Evolutionary conservation across 2,797 vertebrate species (phyloP), one percentile per base, ranked within the genome.

Genomic region (Falco peregrinus): DNA sequence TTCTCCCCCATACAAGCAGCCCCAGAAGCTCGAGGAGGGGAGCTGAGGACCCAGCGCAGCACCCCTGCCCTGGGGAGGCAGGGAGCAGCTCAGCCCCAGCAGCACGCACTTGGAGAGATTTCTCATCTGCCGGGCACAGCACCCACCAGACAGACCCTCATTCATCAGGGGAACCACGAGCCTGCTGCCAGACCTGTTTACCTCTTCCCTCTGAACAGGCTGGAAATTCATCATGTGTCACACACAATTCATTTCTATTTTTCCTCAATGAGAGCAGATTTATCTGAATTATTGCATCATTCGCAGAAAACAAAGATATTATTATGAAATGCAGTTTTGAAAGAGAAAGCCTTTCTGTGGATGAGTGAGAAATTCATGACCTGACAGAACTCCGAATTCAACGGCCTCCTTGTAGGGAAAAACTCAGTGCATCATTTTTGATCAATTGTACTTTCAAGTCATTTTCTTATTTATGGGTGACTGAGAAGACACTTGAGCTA

Each of bases 401-500:
- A 91, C 24, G 70, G 70, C 31, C 76, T 90, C 85, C 80, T 93
- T 84, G 71, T 84, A 59, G 73, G 70, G 25, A 63, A 91, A 78
- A 78, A 61, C 90, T 70, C 74, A 54, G 5, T 90, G 68, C 75
- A 77, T 93, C 84, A 50, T 57, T 91, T 84, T 88, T 97, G 87
- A 96, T 87, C 81, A 93, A 74, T 48, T 85, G 77, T 71, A 82
- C 61, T 78, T 88, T 79, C 65, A 35, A 95, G 86, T 70, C 57
- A 26, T 84, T 96, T 89, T 84, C 82, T 74, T 95, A 90, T 92
- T 95, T 91, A 87, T 69, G 84, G 71, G 71, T 84, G 80, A 91
- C 86, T 87, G 87, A 92, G 80, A 57, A 96, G 89, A 91, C 95
- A 90, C 88, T 96, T 51, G 67, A 94, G 85, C 82, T 91, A 56